Base-by-base conservation (phyloP, 2,797 vertebrate genomes). In the Sebastes hubbsi region DNA sequence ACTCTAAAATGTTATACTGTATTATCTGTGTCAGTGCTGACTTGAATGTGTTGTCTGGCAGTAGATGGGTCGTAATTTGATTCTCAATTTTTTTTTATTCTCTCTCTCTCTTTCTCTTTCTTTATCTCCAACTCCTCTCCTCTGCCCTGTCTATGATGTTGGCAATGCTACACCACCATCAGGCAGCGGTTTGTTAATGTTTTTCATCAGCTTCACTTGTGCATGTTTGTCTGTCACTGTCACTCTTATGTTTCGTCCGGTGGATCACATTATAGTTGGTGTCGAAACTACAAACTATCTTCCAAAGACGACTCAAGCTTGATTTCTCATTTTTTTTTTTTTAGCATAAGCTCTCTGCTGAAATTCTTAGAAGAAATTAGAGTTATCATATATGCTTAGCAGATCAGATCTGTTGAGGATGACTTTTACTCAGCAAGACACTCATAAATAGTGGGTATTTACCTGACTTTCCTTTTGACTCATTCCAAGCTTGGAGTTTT, bases 111-210 rank as follows among this genome's bases (percentile, higher is more conserved):
- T 62, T 77, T 88, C 75, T 85, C 77, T 78, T 81, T 81, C 79
- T 90, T 78, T 85, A 91, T 88, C 84, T 70, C 85, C 77, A 80
- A 87, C 83, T 88, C 77, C 76, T 87, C 89, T 86, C 82, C 86
- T 90, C 87, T 90, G 83, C 93, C 92, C 89, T 93, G 95, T 91
- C 87, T 92, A 95, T 93, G 94, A 96, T 92, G 96, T 95, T 95
- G 97, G 84, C 94, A 95, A 95, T 95, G 77, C 93, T 94, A 91
- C 93, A 90, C 91, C 92, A 93, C 93, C 91, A 95, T 94, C 97
- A 98, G 97, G 96, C 97, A 90, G 97, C 97, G 98, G 97, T 99
- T 97, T 92, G 97, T 98, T 95, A 87, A 92, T 89, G 88, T 93
- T 96, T 96, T 92, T 93, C 92, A 95, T 95, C 92, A 82, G 93